Percentiles rank a stretch among this genome's conserved stretches.
phyloP scores from a whole-genome alignment of 2,113 vertebrate genomes.

The Uropsilus gracilis region DNA sequence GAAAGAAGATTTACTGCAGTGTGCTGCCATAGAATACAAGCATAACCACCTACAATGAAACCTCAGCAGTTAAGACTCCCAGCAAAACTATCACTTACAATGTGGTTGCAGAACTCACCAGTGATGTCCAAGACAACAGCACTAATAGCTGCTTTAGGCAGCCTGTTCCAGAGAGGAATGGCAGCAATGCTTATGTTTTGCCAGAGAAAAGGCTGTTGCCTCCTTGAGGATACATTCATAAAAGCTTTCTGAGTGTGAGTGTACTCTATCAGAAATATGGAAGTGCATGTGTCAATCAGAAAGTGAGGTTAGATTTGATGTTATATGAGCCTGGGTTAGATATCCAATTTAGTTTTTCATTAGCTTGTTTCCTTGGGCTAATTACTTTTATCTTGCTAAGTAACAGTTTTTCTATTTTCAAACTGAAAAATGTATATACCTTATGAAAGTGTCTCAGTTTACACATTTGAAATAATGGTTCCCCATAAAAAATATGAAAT shows the following conservation, averaged over 20 bases:
- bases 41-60: conserved; percentile 7
- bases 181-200: conserved; percentile 3
- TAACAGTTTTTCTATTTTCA: not conserved
- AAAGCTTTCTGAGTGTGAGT: not conserved
- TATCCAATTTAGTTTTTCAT: not conserved
- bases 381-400: not conserved
- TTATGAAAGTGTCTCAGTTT: not conserved
- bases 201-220: not conserved
- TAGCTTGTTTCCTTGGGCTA: not conserved
- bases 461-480: not conserved
- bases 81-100: not conserved
- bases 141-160: conserved; percentile 36
- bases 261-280: not conserved
- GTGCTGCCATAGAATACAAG: not conserved
- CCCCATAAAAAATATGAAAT: not conserved
- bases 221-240: conserved; percentile 6
- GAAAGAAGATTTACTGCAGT: not conserved
- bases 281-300: not conserved
- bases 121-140: conserved; percentile 13
- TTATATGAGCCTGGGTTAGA: not conserved
- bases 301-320: not conserved
- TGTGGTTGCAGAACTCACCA: conserved; percentile 6
- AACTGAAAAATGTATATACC: not conserved
- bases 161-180: not conserved
- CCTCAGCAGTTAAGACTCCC: not conserved